phyloP scores from a whole-genome alignment of 2,888 invertebrate species.

The Watsonalla cultraria region DNA sequence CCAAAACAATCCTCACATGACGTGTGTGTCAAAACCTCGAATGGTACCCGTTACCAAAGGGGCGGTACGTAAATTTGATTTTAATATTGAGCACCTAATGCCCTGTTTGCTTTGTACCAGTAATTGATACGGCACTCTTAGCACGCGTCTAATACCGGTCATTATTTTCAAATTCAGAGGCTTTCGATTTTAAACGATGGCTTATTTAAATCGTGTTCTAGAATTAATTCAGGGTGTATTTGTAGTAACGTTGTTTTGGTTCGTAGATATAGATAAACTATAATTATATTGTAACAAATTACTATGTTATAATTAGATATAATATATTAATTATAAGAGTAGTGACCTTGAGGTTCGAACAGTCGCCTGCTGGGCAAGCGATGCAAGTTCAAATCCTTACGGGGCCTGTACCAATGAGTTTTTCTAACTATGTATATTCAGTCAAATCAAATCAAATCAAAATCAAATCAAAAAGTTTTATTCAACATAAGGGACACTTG shows the following conservation, averaged over 20 bases:
- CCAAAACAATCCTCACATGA: slow-evolving; percentile 26
- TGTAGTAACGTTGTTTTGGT: slow-evolving; percentile 24
- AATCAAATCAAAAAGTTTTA: too few species aligned
- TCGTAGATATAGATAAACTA: slow-evolving; percentile 6
- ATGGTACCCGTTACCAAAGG: slow-evolving; percentile 20
- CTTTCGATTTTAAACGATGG: slow-evolving; percentile 60
- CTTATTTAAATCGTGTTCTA: slow-evolving; percentile 45
- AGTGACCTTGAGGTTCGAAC: too few species aligned
- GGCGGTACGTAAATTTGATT: slow-evolving; percentile 72
- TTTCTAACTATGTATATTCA: too few species aligned
- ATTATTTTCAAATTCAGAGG: slow-evolving; percentile 75
- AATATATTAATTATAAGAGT: too few species aligned
- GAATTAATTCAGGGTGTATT: slow-evolving; percentile 31
- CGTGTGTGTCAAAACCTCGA: slow-evolving; percentile 14
- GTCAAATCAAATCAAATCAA: too few species aligned
- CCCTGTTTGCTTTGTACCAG: slow-evolving; percentile 62
- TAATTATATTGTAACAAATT: too few species aligned
- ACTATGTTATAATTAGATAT: too few species aligned
- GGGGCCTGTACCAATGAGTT: too few species aligned
- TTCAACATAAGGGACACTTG: too few species aligned
- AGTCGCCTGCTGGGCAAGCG: too few species aligned
- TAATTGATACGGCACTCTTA: slow-evolving; percentile 74
- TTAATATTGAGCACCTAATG: slow-evolving; percentile 73
- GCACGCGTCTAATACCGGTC: slow-evolving; percentile 68
- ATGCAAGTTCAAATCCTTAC: too few species aligned